Evolutionary conservation across 2,113 vertebrate genomes (phyloP).

Genomic region (Odontophorus gujanensis): DNA sequence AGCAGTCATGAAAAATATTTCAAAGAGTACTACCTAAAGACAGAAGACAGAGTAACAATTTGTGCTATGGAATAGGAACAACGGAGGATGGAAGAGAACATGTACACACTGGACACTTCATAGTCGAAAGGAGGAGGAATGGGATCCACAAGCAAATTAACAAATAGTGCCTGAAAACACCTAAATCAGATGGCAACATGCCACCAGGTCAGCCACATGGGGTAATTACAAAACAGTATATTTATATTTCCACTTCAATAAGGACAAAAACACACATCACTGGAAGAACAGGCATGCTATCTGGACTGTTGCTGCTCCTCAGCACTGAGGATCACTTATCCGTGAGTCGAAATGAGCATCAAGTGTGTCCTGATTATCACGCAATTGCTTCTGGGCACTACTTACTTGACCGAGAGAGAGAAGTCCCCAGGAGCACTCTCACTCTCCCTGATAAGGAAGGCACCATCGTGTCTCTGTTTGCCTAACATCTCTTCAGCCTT

Average conservation of each 20-base stretch:
- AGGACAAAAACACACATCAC: background rate
- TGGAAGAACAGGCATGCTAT: background rate
- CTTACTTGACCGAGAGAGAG: constrained; percentile 98
- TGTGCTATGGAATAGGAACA: background rate
- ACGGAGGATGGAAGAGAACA: background rate
- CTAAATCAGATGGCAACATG: background rate
- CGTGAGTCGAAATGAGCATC: background rate
- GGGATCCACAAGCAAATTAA: background rate
- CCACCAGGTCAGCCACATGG: background rate
- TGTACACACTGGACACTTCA: background rate
- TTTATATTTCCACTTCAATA: background rate
- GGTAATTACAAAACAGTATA: background rate
- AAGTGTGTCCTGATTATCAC: background rate
- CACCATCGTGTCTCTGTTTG: constrained; percentile 98
- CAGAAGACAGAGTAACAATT: background rate
- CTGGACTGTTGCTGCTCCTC: background rate
- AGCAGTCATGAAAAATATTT: background rate
- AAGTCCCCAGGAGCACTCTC: constrained; percentile 98
- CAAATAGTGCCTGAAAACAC: background rate
- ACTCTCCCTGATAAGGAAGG: constrained; percentile 98
- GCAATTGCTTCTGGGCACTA: constrained; percentile 17
- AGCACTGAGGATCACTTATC: background rate
- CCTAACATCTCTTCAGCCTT: constrained; percentile 98
- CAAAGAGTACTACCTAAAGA: background rate
- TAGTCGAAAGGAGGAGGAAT: background rate